phyloP scores from a whole-genome alignment of 2,888 invertebrate species.

The Phaonia tiefii region DNA sequence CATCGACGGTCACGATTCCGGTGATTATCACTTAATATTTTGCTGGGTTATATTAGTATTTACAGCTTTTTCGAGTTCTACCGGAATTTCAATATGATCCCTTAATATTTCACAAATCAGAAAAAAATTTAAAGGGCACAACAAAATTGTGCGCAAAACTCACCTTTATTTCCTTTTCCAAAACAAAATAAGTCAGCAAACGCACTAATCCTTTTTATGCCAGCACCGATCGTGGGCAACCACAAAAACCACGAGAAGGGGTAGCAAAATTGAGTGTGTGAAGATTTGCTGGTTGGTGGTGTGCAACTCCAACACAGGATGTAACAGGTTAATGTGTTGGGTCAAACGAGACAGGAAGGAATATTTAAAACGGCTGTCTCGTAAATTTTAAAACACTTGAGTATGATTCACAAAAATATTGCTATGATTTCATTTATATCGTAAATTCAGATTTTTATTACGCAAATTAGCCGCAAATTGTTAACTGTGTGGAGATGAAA shows the following conservation, averaged over 20 bases:
- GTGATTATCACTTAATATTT: no score
- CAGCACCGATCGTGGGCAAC: constrained; percentile 34
- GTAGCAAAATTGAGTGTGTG: not conserved
- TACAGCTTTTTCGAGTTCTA: no score
- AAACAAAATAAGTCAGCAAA: constrained; percentile 33
- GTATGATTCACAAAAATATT: constrained; percentile 7
- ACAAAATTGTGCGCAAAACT: not conserved
- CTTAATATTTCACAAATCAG: constrained; percentile 4
- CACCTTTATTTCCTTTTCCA: constrained; percentile 39
- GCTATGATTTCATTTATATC: not conserved
- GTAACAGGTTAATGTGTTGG: constrained; percentile 63
- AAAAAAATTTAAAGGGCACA: not conserved
- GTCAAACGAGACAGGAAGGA: constrained; percentile 21
- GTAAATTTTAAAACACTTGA: no score
- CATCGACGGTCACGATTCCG: no score
- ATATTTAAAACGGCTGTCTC: no score
- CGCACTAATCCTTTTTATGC: constrained; percentile 22
- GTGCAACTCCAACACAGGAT: constrained; percentile 48
- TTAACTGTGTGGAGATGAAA: no score
- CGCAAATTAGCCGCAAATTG: not conserved
- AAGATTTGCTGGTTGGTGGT: constrained; percentile 12
- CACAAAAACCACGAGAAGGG: constrained; percentile 31
- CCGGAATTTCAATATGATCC: no score
- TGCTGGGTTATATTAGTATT: no score
- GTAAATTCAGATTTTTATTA: not conserved